Conservation (phyloP, 2,888 invertebrate species). For the Ornithoptera priamus region DNA sequence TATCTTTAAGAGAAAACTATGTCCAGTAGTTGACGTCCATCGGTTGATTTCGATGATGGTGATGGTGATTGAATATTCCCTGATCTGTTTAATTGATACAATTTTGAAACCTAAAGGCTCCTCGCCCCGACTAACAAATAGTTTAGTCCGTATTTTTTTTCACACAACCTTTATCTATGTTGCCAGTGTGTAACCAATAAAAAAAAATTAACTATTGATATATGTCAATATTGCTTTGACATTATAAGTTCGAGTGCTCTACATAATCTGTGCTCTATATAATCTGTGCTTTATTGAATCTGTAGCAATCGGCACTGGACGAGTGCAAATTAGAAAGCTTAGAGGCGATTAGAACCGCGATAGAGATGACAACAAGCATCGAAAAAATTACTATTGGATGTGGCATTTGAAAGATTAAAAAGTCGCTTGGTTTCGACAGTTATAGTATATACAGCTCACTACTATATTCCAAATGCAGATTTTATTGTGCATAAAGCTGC, state of each 20-base stretch:
- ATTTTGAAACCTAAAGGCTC: too few relatives aligned
- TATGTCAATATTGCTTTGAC: slow-evolving; percentile 4
- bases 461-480: too few relatives aligned
- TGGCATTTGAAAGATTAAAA: slow-evolving; percentile 21
- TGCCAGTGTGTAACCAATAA: neutral
- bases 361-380: slow-evolving; percentile 19
- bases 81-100: too few relatives aligned
- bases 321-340: slow-evolving; percentile 45
- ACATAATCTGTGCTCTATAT: slow-evolving; percentile 15
- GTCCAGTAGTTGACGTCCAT: too few relatives aligned
- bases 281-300: slow-evolving; percentile 28
- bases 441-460: too few relatives aligned
- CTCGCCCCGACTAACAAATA: too few relatives aligned
- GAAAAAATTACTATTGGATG: slow-evolving; percentile 27
- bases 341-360: slow-evolving; percentile 33
- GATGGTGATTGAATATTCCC: too few relatives aligned
- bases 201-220: neutral
- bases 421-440: too few relatives aligned
- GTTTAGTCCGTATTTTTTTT: too few relatives aligned
- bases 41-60: too few relatives aligned
- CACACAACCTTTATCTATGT: neutral
- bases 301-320: slow-evolving; percentile 37
- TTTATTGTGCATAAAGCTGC: too few relatives aligned
- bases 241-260: slow-evolving; percentile 15
- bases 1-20: too few relatives aligned